Base-by-base conservation (phyloP, 2,888 invertebrate species). In the Sycophila texana region DNA sequence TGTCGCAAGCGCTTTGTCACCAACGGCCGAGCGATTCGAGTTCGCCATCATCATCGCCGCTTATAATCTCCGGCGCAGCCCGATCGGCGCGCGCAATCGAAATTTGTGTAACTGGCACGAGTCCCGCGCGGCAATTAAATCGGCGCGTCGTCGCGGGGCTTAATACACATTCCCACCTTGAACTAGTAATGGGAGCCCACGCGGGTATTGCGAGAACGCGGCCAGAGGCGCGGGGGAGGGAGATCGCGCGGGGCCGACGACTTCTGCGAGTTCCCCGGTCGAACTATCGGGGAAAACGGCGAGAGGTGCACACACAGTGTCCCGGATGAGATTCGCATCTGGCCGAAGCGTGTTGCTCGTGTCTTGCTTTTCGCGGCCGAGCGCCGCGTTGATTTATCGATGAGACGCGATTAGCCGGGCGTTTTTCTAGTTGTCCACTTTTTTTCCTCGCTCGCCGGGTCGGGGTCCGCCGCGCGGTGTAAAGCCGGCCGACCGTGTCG, bases 141-240 rank as follows among this genome's bases (percentile, higher is more conserved):
- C 67, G 16, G 55, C 22, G 16, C 16, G 13, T 14, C 13, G n/a
- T n/a, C n/a, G n/a, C n/a, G n/a, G n/a, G 55, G 20, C 47, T 13
- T 30, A 39, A 55, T 13, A 53, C 16, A 26, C 55, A 18, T 18
- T 22, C 47, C 30, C 47, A 77, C 73, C 80, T 76, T 76, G 76
- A 76, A 67, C 76, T 80, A 76, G 76, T 80, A 76, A 73, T 39
- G 5, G 39, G 5, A 47, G 57, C 73, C 76, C 80, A 77, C 80
- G 76, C 73, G 49, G 20, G 16, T n/a, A 67, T 68, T 75, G 75
- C 74, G 80, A 74, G 74, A 74, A 72, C 49, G 1, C 67, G 18
- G 12, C 39, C 49, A 39, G 16, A 30, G 14, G 10, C 16, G 60
- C 77, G 82, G 73, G 74, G 80, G 83, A 5, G 39, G 5, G 3